Evolutionary conservation across 2,888 invertebrate genomes (phyloP).

Genomic region (Aspidapion aeneum): DNA sequence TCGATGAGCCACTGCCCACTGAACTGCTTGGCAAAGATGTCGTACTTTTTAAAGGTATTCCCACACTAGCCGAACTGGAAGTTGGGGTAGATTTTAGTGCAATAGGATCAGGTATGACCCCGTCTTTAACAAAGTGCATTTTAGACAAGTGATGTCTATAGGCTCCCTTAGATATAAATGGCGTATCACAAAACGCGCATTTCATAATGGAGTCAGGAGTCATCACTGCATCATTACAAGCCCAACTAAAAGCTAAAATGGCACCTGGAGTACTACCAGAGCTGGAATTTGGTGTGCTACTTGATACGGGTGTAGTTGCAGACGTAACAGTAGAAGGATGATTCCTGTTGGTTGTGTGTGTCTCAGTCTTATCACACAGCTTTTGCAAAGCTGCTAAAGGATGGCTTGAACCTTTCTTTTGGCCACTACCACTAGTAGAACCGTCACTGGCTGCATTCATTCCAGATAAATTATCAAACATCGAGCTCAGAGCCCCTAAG

Average conservation of each 20-base stretch:
- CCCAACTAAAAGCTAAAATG: constrained; percentile 90
- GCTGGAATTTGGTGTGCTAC: constrained; percentile 39
- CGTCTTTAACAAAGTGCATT: constrained; percentile 93
- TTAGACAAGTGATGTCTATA: constrained; percentile 95
- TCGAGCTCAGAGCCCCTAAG: constrained; percentile 80
- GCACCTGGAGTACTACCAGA: constrained; percentile 69
- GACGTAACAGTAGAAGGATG: constrained; percentile 37
- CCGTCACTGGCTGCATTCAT: constrained; percentile 41
- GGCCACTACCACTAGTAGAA: constrained; percentile 49
- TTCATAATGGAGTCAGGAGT: constrained; percentile 87
- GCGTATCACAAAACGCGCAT: constrained; percentile 92
- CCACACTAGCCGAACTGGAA: constrained; percentile 33
- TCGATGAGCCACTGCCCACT: constrained; percentile 33
- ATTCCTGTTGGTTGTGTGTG: constrained; percentile 53
- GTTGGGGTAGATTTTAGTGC: constrained; percentile 55
- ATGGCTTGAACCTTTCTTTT: constrained; percentile 73
- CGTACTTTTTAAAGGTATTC: constrained; percentile 39
- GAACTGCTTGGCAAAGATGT: constrained; percentile 31
- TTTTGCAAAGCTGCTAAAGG: constrained; percentile 94
- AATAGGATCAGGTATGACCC: constrained; percentile 76
- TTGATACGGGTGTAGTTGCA: constrained; percentile 43
- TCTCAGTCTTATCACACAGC: constrained; percentile 93
- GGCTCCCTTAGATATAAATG: constrained; percentile 94
- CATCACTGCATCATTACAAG: constrained; percentile 88
- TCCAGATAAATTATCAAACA: constrained; percentile 83